Conservation (phyloP, 1,140 invertebrate species). For the Heliconius hermathena region DNA sequence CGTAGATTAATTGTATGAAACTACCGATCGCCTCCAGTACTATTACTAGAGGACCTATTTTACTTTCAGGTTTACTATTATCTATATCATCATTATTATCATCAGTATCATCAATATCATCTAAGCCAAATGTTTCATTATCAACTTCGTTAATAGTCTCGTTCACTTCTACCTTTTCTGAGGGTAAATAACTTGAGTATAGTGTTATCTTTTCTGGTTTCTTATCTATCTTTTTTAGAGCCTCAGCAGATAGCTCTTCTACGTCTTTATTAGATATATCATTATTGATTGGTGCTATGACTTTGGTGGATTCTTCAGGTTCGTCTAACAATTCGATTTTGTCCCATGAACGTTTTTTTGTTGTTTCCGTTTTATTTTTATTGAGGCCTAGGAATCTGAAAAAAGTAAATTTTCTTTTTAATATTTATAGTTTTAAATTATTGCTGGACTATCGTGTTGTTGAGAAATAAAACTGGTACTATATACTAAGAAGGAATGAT, state of each 20-base stretch:
- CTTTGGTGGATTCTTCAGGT: slow-evolving; percentile 43
- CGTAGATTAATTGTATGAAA: slow-evolving; percentile 59
- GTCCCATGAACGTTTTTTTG: slow-evolving; percentile 53
- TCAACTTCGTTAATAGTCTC: slow-evolving; percentile 49
- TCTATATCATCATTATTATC: slow-evolving; percentile 44
- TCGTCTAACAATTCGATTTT: slow-evolving; percentile 72
- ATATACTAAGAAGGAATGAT: too few species aligned
- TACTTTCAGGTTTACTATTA: slow-evolving; percentile 41
- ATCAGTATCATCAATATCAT: slow-evolving; percentile 52
- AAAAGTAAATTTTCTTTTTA: slow-evolving; percentile 16
- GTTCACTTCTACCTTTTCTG: slow-evolving; percentile 45
- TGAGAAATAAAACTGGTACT: too few species aligned
- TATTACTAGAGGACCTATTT: slow-evolving; percentile 59
- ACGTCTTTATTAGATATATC: slow-evolving; percentile 62
- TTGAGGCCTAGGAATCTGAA: slow-evolving; percentile 63
- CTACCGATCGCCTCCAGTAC: slow-evolving; percentile 65
- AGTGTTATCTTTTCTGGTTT: slow-evolving; percentile 73
- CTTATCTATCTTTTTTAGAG: slow-evolving; percentile 56
- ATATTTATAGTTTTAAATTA: slow-evolving; percentile 7
- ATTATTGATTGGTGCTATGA: slow-evolving; percentile 55
- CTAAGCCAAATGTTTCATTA: slow-evolving; percentile 51
- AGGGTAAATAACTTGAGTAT: slow-evolving; percentile 60
- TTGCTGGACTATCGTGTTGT: background rate
- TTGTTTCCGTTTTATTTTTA: slow-evolving; percentile 50
- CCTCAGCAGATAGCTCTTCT: slow-evolving; percentile 63